Evolutionary conservation across 2,888 invertebrate species (phyloP).

Genomic region (Brachyopa scutellaris): DNA sequence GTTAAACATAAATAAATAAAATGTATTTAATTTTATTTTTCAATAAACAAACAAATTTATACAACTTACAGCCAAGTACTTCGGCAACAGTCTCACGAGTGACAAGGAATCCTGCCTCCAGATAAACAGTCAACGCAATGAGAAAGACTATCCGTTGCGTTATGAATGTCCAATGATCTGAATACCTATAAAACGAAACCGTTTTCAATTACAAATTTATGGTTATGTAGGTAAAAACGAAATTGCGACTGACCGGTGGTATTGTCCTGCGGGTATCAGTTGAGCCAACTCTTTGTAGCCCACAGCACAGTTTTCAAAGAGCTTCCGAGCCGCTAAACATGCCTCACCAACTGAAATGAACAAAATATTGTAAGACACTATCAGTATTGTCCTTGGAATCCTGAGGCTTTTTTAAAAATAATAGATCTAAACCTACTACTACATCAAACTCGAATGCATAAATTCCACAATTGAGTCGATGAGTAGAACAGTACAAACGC

Average conservation of each 20-base stretch:
- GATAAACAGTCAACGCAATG: slow-evolving; percentile 89
- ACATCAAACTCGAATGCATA: too few relatives aligned
- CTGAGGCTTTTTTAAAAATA: too few relatives aligned
- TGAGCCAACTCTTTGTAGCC: slow-evolving; percentile 86
- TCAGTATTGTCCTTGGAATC: too few relatives aligned
- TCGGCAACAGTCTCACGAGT: slow-evolving; percentile 89
- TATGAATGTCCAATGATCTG: slow-evolving; percentile 93
- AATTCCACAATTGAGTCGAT: too few relatives aligned
- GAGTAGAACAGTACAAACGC: too few relatives aligned
- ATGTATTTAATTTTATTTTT: too few relatives aligned
- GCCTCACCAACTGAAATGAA: slow-evolving; percentile 84
- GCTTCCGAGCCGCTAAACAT: slow-evolving; percentile 85
- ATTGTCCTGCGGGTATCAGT: slow-evolving; percentile 89
- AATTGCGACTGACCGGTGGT: slow-evolving; percentile 85
- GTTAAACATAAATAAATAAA: too few relatives aligned
- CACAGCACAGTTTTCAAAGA: slow-evolving; percentile 86
- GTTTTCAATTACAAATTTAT: too few relatives aligned
- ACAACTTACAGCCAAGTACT: slow-evolving; percentile 88
- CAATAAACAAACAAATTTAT: slow-evolving; percentile 1
- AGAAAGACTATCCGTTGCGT: slow-evolving; percentile 91
- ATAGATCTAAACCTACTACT: too few relatives aligned
- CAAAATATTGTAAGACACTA: too few relatives aligned
- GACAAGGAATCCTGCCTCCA: slow-evolving; percentile 90
- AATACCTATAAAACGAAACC: slow-evolving; percentile 85
- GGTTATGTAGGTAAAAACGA: neutral